Base-by-base conservation (phyloP, 92 coral and sea anemone genomes). In the Porites lobata region DNA sequence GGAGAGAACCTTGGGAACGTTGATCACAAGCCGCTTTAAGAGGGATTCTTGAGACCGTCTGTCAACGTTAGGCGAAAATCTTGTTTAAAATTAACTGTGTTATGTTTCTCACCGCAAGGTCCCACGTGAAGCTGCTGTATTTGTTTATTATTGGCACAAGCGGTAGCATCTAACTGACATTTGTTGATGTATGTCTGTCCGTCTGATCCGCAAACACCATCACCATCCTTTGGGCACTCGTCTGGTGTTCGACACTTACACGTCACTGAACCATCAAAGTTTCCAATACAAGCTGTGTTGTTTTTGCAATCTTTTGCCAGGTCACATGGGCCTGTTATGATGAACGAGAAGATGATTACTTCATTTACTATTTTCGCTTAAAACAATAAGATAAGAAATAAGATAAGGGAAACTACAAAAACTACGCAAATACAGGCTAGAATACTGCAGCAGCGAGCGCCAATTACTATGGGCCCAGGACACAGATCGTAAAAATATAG, bases 201-300 rank as follows among this genome's bases (percentile, higher is more conserved):
- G 63, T 95, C 98, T 22, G 88, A 80, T 73, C 92, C 93, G 67
- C 99, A 98, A 53, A 94, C 92, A 22, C 88, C 93, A 52, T 86
- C 91, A 57, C 90, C 93, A 65, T 87, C 93, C 2, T 51, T 84
- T 22, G 92, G 98, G 71, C 99, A 98, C 54, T 90, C 90, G 32
- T 79, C 69, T 53, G 89, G 94, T 70, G 69, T 82, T 2, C 89
- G 93, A 78, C 99, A 98, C 50, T 78, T 84, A 80, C 99, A 98
- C 81, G 94, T 77, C 50, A 94, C 88, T 20, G 99, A 94, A 22
- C 95, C 96, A 87, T 98, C 99, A 70, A 72, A 72, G 69, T 92
- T 89, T 65, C 95, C 91, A 21, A 89, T 80, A 65, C 99, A 98
- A 52, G 79, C 75, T 15, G 96, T 95, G 62, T 94, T 87, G 81